A percentile compares a stretch with the other conserved stretches of the same genome.
Conservation (phyloP, 2,888 invertebrate species). For the Orthosia cruda region DNA sequence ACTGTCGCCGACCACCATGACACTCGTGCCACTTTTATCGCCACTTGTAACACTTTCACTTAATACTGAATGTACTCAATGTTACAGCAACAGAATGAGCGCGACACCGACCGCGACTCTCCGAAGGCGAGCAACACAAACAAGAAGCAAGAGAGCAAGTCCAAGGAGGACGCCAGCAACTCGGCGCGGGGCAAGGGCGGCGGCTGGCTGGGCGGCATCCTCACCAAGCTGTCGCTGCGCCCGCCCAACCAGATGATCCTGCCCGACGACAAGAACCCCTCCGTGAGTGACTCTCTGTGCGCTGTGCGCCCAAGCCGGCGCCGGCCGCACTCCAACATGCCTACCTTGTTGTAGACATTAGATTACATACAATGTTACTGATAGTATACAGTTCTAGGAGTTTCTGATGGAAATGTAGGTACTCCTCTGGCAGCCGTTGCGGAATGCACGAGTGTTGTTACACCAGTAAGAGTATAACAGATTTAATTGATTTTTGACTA, state of each 20-base stretch:
- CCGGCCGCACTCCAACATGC: slow-evolving; percentile 51
- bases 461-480: too few relatives aligned
- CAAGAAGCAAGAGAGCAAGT: slow-evolving; percentile 60
- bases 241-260: slow-evolving; percentile 99
- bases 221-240: slow-evolving; percentile 95
- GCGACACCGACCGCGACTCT: slow-evolving; percentile 95
- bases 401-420: too few relatives aligned
- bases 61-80: not conserved
- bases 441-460: too few relatives aligned
- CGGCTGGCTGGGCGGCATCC: slow-evolving; percentile 97
- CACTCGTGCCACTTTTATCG: not conserved
- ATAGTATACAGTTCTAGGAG: not conserved
- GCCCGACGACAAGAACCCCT: slow-evolving; percentile 98
- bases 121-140: slow-evolving; percentile 65
- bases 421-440: too few relatives aligned
- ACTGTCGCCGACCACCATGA: not conserved
- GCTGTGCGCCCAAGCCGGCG: slow-evolving; percentile 24
- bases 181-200: slow-evolving; percentile 77
- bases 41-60: not conserved
- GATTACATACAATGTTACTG: too few relatives aligned
- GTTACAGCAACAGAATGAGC: slow-evolving; percentile 86
- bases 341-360: slow-evolving; percentile 79
- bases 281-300: slow-evolving; percentile 91
- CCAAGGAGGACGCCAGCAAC: slow-evolving; percentile 58
- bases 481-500: not conserved